A percentile compares a stretch with the other conserved stretches of the same genome.
Evolutionary conservation across 2,113 vertebrate genomes (phyloP).

Genomic region (Pogona vitticeps): DNA sequence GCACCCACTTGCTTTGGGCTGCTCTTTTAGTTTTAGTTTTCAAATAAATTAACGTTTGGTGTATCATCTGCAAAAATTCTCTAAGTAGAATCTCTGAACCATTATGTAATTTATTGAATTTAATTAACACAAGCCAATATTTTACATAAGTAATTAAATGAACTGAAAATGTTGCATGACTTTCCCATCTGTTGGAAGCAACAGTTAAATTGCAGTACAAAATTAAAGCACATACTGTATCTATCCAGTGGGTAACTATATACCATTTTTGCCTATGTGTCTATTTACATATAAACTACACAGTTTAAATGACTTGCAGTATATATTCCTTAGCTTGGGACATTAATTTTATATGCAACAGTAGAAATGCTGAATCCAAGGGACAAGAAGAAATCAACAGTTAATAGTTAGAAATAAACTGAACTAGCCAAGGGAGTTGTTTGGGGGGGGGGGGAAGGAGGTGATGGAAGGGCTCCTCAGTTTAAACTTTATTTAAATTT

Average conservation of each 20-base stretch:
- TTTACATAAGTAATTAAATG: slow-evolving; percentile 64
- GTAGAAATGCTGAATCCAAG: slow-evolving; percentile 60
- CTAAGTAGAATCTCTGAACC: slow-evolving; percentile 44
- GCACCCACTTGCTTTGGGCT: not conserved
- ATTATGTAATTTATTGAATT: slow-evolving; percentile 56
- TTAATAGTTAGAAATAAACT: too few species aligned
- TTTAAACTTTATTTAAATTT: too few species aligned
- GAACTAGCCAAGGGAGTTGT: too few species aligned
- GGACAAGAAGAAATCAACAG: slow-evolving; percentile 22
- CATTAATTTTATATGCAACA: slow-evolving; percentile 61
- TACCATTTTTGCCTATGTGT: slow-evolving; percentile 33
- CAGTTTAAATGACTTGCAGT: slow-evolving; percentile 57
- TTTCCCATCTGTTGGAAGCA: slow-evolving; percentile 62
- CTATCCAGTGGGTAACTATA: slow-evolving; percentile 40
- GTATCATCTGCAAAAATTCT: slow-evolving; percentile 15
- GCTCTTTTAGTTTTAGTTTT: not conserved
- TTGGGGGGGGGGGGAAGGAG: too few species aligned
- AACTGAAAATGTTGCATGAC: slow-evolving; percentile 43
- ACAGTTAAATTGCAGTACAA: slow-evolving; percentile 44
- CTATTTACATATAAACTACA: slow-evolving; percentile 45
- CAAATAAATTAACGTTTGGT: not conserved
- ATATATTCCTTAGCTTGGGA: slow-evolving; percentile 51
- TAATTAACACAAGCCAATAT: slow-evolving; percentile 64
- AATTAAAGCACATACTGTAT: slow-evolving; percentile 45
- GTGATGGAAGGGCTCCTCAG: too few species aligned